A percentile compares a stretch with the other conserved stretches of the same genome.
These are phyloP conservation scores for Neopipo cinnamomea DNA, from an alignment of 2,113 vertebrate species.

Conservation along the genomic window DNA sequence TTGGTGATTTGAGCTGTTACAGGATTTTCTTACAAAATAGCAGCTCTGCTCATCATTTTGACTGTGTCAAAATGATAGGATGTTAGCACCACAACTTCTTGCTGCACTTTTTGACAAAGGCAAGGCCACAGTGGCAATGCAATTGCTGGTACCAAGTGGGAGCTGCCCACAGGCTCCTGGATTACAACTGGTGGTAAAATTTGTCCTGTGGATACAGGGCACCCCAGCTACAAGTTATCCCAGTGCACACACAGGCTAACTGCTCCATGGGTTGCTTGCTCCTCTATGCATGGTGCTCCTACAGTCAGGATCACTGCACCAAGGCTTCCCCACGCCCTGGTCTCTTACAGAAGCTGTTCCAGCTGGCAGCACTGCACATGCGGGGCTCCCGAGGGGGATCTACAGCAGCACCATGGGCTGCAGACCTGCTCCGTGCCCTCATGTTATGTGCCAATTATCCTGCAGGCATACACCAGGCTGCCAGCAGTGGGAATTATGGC, in stretches of 20 bases:
- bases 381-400: fast-evolving
- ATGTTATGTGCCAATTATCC: fast-evolving
- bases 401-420: fast-evolving
- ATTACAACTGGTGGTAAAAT: not conserved
- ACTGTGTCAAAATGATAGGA: not conserved
- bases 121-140: fast-evolving
- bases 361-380: not conserved
- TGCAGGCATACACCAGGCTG: not conserved
- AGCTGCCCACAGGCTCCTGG: not conserved
- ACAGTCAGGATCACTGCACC: fast-evolving
- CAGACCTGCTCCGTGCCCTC: not conserved
- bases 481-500: not conserved
- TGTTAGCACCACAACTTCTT: not conserved
- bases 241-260: not conserved
- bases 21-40: not conserved
- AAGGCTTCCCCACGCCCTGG: not conserved
- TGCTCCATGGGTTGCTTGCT: fast-evolving
- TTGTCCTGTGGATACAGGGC: not conserved
- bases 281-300: not conserved
- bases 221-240: not conserved
- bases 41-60: not conserved
- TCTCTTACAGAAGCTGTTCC: not conserved
- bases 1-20: not conserved
- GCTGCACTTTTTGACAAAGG: not conserved
- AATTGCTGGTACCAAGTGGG: not conserved